phyloP scores from a whole-genome alignment of 1,140 invertebrate genomes.

The Pseudomyrmex cubaensis region DNA sequence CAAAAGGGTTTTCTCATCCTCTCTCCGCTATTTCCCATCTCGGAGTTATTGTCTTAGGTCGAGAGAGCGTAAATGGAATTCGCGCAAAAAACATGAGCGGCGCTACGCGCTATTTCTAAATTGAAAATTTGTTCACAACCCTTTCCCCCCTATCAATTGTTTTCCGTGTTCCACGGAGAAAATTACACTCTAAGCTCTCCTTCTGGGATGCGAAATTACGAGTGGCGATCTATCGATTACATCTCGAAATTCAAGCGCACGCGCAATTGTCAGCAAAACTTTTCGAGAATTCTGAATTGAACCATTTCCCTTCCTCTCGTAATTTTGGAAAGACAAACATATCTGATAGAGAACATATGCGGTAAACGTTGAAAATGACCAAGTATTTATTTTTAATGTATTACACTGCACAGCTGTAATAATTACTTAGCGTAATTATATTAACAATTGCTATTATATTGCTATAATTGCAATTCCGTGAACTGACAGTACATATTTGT shows the following conservation, averaged over 20 bases:
- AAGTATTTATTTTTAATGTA: not conserved
- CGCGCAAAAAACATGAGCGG: slow-evolving; percentile 63
- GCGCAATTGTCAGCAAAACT: not conserved
- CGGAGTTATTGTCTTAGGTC: slow-evolving; percentile 43
- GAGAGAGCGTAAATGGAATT: slow-evolving; percentile 73
- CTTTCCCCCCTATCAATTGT: slow-evolving; percentile 51
- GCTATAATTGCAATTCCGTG: no score
- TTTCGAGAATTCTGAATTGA: not conserved
- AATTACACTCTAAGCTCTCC: slow-evolving; percentile 49
- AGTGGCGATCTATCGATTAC: slow-evolving; percentile 24
- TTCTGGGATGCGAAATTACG: slow-evolving; percentile 2
- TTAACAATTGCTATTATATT: no score
- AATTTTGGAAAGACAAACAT: not conserved
- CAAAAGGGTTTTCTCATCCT: not conserved
- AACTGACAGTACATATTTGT: not conserved
- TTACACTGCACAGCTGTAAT: not conserved
- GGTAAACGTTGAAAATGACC: no score
- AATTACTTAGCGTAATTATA: not conserved
- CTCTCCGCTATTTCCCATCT: slow-evolving; percentile 12
- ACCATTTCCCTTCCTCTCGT: not conserved
- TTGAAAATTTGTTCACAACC: slow-evolving; percentile 71
- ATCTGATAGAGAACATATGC: not conserved
- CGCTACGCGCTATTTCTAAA: slow-evolving; percentile 59
- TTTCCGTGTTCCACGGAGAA: not conserved
- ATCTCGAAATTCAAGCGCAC: slow-evolving; percentile 9